These are phyloP conservation scores for Melanophora roralis DNA, from an alignment of 2,888 invertebrate species.

Conservation along the genomic window DNA sequence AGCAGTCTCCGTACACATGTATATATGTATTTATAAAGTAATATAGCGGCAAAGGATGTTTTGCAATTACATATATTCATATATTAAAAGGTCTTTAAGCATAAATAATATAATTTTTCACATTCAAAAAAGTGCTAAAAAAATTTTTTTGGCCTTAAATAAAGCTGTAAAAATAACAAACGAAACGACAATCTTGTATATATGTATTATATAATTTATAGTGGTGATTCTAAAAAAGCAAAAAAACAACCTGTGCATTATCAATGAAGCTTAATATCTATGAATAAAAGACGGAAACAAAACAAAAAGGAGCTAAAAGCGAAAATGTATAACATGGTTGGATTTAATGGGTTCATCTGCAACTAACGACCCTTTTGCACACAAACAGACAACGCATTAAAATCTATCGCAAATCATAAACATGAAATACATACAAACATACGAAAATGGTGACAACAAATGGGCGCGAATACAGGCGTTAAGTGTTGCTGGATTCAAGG, in stretches of 20 bases:
- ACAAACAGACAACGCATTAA: constrained; percentile 18
- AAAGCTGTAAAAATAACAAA: too few relatives aligned
- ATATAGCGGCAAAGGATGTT: too few relatives aligned
- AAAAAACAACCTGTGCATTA: constrained; percentile 53
- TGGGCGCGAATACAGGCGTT: constrained; percentile 53
- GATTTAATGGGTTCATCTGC: constrained; percentile 59
- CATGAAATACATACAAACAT: constrained; percentile 11
- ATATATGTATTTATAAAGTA: too few relatives aligned
- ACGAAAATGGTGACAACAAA: constrained; percentile 48
- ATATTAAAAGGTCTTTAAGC: too few relatives aligned
- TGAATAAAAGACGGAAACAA: not conserved
- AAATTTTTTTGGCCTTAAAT: too few relatives aligned
- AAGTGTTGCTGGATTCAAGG: constrained; percentile 16
- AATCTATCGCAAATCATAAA: constrained; percentile 31
- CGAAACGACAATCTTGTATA: too few relatives aligned
- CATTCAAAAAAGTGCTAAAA: too few relatives aligned
- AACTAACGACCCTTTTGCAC: constrained; percentile 51
- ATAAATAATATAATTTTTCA: too few relatives aligned
- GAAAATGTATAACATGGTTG: constrained; percentile 34
- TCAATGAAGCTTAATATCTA: constrained; percentile 34
- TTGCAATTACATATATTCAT: too few relatives aligned
- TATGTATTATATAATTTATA: too few relatives aligned
- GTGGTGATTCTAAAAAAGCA: too few relatives aligned
- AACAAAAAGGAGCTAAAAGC: constrained; percentile 6
- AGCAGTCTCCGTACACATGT: too few relatives aligned